Evolutionary conservation across 2,797 vertebrate species (phyloP), one percentile per base, ranked within the genome.

Genomic region (Pitangus sulphuratus): DNA sequence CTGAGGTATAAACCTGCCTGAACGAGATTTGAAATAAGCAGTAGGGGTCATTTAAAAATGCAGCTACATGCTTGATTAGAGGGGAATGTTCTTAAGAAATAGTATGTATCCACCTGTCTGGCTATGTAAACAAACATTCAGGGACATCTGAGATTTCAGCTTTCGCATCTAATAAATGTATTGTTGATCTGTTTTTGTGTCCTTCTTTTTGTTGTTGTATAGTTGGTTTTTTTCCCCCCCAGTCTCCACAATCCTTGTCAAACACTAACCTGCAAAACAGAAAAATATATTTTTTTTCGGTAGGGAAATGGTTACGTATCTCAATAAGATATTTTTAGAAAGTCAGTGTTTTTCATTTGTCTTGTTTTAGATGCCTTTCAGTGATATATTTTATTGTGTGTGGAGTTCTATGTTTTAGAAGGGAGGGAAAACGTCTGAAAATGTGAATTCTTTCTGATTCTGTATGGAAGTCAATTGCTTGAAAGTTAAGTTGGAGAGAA

Each of bases 1-100:
- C 72, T 75, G 90, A 96, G 84, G 89, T 95, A 68, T 80, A 91
- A 96, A 95, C 94, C 95, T 97, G 95, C 79, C 89, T 84, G 76
- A 87, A 84, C 87, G 92, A 92, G 95, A 93, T 86, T 91, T 90
- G 84, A 94, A 81, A 61, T 50, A 75, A 95, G 87, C 87, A 47
- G 79, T 75, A 92, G 87, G 91, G 92, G 89, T 96, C 92, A 51
- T 56, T 92, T 89, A 81, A 89, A 96, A 96, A 95, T 89, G 93
- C 82, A 94, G 57, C 60, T 76, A 54, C 82, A 75, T 51, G 65
- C 87, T 88, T 81, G 68, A 93, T 89, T 92, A 79, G 76, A 92
- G 25, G 72, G 53, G 61, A 89, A 48, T 44, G 70, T 84, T 48
- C 42, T 83, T 61, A 77, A 91, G 80, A 74, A 87, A 68, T 77